Percentiles rank a stretch among this genome's conserved stretches.
These are phyloP conservation scores for Blennius ocellaris DNA, from an alignment of 2,113 vertebrate genomes.

Conservation along the genomic window DNA sequence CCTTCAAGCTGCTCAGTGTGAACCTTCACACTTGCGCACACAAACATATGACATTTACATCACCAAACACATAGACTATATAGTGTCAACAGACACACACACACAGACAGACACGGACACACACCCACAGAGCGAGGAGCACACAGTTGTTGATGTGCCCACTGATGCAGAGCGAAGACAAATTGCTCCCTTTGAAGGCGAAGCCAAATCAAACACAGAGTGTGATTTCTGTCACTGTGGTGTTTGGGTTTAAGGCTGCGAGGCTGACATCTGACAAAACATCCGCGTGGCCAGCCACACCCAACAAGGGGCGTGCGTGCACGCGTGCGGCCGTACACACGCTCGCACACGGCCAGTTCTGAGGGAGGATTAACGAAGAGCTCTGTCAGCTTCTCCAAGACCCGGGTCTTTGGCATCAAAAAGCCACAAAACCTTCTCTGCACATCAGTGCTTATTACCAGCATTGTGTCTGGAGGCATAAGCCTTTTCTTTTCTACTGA, in stretches of 20 bases:
- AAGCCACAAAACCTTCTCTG: slow-evolving; percentile 45
- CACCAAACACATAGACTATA: slow-evolving; percentile 9
- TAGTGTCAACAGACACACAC: slow-evolving; percentile 50
- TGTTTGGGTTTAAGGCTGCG: slow-evolving; percentile 62
- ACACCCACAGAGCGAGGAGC: slow-evolving; percentile 22
- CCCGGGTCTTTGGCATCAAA: slow-evolving; percentile 52
- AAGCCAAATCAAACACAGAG: slow-evolving; percentile 72
- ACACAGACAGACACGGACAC: slow-evolving; percentile 15
- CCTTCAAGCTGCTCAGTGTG: slow-evolving; percentile 40
- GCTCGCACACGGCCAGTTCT: slow-evolving; percentile 15
- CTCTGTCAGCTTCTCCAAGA: slow-evolving; percentile 55
- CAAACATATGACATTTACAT: slow-evolving; percentile 5
- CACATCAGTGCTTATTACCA: slow-evolving; percentile 20
- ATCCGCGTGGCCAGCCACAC: slow-evolving; percentile 51
- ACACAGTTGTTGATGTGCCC: slow-evolving; percentile 69
- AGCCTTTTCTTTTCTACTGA: neutral
- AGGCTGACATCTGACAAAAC: slow-evolving; percentile 75
- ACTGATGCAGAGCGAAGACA: slow-evolving; percentile 72
- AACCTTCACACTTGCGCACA: slow-evolving; percentile 8
- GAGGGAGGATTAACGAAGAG: slow-evolving; percentile 57
- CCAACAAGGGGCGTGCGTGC: slow-evolving; percentile 36
- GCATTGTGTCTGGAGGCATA: slow-evolving; percentile 23
- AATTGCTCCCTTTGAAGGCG: slow-evolving; percentile 76
- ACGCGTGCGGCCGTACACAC: neutral
- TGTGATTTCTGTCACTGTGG: slow-evolving; percentile 73